Conservation (phyloP, 2,113 vertebrate genomes). For the Okapia johnstoni region DNA sequence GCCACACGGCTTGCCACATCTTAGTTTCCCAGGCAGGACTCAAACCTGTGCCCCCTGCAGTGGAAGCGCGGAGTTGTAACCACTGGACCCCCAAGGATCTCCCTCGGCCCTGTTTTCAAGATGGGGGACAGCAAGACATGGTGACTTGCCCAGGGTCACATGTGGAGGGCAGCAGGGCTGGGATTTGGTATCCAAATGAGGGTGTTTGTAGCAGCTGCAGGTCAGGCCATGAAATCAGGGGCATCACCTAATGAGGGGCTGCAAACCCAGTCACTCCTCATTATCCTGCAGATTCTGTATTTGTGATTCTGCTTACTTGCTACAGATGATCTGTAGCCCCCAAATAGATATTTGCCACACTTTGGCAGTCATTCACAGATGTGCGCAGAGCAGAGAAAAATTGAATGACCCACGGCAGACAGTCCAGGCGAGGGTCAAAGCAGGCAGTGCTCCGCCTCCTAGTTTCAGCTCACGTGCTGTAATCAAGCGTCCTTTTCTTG, state of each 20-base stretch:
- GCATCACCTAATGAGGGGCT: neutral
- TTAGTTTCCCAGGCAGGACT: neutral
- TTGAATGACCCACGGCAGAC: accelerated
- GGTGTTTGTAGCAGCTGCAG: accelerated
- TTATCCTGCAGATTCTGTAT: neutral
- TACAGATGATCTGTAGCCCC: neutral
- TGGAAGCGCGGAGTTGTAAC: neutral
- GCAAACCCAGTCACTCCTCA: neutral
- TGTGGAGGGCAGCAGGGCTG: neutral
- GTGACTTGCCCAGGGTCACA: neutral
- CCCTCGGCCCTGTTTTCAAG: neutral
- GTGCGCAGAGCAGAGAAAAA: accelerated
- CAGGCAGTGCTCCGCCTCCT: neutral
- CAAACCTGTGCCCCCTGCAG: neutral
- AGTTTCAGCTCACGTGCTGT: accelerated
- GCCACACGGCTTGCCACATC: neutral
- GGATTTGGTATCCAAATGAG: neutral
- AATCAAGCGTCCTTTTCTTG: neutral
- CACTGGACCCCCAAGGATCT: neutral
- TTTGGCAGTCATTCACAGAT: accelerated
- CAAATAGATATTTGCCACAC: accelerated
- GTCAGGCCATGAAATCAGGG: neutral
- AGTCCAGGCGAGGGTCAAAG: too few relatives aligned
- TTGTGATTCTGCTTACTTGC: neutral
- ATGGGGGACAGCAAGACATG: neutral